These are phyloP conservation scores for Zosterops lateralis DNA, from an alignment of 2,113 vertebrate genomes.

Conservation along the genomic window DNA sequence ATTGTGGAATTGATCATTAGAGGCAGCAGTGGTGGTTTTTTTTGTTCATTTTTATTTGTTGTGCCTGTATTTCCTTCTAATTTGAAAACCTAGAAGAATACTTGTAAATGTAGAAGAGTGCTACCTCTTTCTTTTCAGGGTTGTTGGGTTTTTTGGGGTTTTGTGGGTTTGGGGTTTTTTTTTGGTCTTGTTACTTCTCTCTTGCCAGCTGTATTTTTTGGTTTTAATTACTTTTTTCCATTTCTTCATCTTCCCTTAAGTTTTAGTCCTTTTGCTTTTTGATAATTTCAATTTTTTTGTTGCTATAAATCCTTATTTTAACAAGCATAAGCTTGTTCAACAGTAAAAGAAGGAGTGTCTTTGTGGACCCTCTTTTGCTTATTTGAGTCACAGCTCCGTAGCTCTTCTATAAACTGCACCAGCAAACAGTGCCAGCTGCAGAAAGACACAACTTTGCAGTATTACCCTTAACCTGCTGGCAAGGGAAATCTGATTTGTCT, in stretches of 20 bases:
- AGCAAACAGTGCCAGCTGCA: not conserved
- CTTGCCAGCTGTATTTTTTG: not conserved
- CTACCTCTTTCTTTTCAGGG: not conserved
- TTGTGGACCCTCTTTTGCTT: not conserved
- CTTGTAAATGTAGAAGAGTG: not conserved
- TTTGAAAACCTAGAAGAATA: not conserved
- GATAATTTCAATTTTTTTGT: not conserved
- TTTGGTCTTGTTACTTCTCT: not conserved
- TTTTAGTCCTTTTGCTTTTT: not conserved
- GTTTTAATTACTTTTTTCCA: not conserved
- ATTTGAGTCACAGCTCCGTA: not conserved
- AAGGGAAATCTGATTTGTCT: not conserved
- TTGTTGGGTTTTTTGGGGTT: not conserved
- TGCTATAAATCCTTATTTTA: not conserved
- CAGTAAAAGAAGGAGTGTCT: not conserved
- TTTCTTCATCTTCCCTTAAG: not conserved
- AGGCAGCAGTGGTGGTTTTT: rapidly evolving
- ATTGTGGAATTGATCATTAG: not conserved
- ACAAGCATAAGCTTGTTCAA: not conserved
- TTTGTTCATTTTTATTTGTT: not conserved
- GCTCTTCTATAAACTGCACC: not conserved
- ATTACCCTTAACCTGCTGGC: not conserved
- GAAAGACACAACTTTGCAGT: not conserved
- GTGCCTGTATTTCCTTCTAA: not conserved
- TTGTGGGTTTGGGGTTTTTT: not conserved